Evolutionary conservation across 2,888 invertebrate species (phyloP).

Genomic region (Bombylius major): DNA sequence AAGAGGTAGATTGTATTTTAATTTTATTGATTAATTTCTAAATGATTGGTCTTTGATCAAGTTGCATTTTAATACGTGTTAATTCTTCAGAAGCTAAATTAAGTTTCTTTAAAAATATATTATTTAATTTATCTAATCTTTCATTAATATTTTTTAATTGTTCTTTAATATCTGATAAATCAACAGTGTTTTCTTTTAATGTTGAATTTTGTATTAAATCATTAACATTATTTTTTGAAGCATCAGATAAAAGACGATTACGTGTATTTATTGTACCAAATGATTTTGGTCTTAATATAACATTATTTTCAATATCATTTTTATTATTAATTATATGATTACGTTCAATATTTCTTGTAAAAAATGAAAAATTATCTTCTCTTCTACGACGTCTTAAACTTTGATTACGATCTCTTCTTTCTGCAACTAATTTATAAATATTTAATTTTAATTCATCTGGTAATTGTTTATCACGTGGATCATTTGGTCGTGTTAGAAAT

Average conservation of each 20-base stretch:
- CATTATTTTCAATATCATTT: not conserved
- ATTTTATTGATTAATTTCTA: not conserved
- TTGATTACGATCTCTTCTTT: slow-evolving; percentile 47
- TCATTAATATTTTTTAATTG: slow-evolving; percentile 23
- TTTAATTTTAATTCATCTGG: slow-evolving; percentile 63
- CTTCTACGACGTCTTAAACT: slow-evolving; percentile 40
- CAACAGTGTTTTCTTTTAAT: slow-evolving; percentile 6
- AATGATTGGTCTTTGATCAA: slow-evolving; percentile 18
- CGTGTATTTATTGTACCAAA: not conserved
- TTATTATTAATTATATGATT: slow-evolving; percentile 24
- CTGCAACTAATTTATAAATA: slow-evolving; percentile 61
- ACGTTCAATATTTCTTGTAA: too few relatives aligned
- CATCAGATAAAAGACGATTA: slow-evolving; percentile 9
- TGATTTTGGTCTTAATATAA: slow-evolving; percentile 4
- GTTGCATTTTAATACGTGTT: slow-evolving; percentile 24
- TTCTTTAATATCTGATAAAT: slow-evolving; percentile 23
- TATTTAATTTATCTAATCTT: slow-evolving; percentile 27
- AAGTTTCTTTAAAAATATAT: slow-evolving; percentile 25
- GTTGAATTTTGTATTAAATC: slow-evolving; percentile 1
- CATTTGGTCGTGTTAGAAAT: slow-evolving; percentile 66
- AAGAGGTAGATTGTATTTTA: too few relatives aligned
- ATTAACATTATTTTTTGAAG: slow-evolving; percentile 1
- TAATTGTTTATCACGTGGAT: slow-evolving; percentile 63
- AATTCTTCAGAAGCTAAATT: slow-evolving; percentile 27
- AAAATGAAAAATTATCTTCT: slow-evolving; percentile 27